Evolutionary conservation across 2,888 invertebrate species (phyloP), one percentile per base, ranked within the genome.

Genomic region (Graphium colonna): DNA sequence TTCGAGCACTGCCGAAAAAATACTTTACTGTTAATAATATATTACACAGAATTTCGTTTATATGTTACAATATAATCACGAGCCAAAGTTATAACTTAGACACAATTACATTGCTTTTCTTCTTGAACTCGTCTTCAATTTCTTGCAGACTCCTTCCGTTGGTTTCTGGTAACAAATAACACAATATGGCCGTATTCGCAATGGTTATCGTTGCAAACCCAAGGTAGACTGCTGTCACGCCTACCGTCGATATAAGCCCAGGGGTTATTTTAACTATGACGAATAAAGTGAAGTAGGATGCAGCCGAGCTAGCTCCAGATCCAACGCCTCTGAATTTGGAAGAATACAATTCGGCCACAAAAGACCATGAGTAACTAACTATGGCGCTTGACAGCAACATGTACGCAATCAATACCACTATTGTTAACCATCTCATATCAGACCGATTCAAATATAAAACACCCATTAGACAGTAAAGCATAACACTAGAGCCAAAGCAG

Each of bases 101-200:
- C 31, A 61, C 31, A 16, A 41, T 44, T 15, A 55, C 52, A 48
- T 97, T 53, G 31, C 60, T 68, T 15, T 60, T 66, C 46, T 67
- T 75, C n/a, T n/a, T n/a, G n/a, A n/a, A n/a, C n/a, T n/a, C n/a
- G n/a, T 80, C 66, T 93, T 72, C 94, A 91, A 63, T 95, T 84
- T 50, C 94, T 92, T 72, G 92, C 80, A 71, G 95, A 91, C 83
- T 96, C 93, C 73, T 95, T 91, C 64, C 91, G 60, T 70, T 69
- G 0, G 81, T 81, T 43, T 81, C 79, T 5, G 79, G 79, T 46
- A 81, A 56, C 16, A 73, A 58, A 56, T 74, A 77, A 45, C 57
- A 59, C 36, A 81, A 56, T 3, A 64, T 40, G 10, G 71, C 15
- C 13, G 67, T 62, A 28, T 67, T 58, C 17, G 72, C 10, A 1